Evolutionary conservation across 2,797 vertebrate species (phyloP), one percentile per base, ranked within the genome.

Genomic region (Astyanax mexicanus): DNA sequence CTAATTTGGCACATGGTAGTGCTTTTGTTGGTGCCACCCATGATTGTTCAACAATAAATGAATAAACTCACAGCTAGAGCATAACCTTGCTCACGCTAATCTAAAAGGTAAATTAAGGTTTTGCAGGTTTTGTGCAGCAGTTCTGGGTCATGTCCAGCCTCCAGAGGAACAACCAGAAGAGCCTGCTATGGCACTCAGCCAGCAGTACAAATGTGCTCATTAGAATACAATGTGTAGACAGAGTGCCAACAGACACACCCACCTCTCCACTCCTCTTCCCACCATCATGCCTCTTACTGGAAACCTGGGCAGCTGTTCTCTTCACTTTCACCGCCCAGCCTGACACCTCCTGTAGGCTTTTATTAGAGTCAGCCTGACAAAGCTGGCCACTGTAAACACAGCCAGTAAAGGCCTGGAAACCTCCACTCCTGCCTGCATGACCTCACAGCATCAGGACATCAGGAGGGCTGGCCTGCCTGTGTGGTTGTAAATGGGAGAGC

Each of bases 301-400:
- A 83, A 85, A 78, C 69, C 65, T 74, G 74, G 69, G 74, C 81
- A 83, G 81, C 80, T 85, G 81, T 79, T 83, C 62, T 61, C 25
- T 61, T 83, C 57, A 47, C 23, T 82, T 73, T 78, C 66, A 65
- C 72, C 45, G 21, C 45, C 72, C 51, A 75, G 61, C 40, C 73
- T 58, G 51, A 83, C 75, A 80, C 80, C 78, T 80, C 76, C 73
- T 35, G 67, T 66, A 79, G 57, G 73, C 70, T 84, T 84, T 78
- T 79, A 77, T 80, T 82, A 75, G 73, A 77, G 67, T 75, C 74
- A 76, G 65, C 72, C 68, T 72, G 42, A 70, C 74, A 77, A 42
- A 69, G 54, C 49, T 72, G 40, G 58, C 49, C 44, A 69, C 68
- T 58, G 62, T 61, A 58, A 79, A 61, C 35, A 54, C 38, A 74